Base-by-base conservation (phyloP, 2,113 vertebrate genomes). In the Salvelinus alpinus region DNA sequence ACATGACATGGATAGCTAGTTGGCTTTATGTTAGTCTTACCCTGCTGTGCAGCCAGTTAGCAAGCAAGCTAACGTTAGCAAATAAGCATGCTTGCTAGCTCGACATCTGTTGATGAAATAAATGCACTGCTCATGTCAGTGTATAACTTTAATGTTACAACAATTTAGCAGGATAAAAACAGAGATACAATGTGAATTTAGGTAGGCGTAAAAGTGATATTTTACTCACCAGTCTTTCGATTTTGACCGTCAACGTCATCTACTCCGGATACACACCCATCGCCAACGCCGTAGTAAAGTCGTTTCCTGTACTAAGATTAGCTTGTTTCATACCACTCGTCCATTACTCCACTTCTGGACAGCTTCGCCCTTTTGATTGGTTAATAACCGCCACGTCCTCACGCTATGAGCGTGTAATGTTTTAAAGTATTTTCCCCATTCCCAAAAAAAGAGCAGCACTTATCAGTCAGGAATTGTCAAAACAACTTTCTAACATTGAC, bases 371-470 rank as follows among this genome's bases (percentile, higher is more conserved):
- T 89, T 91, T 84, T 87, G 88, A 94, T 93, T 94, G 92, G 93
- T 78, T 84, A 29, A 90, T 78, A 92, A 90, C 79, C 92, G 93
- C 93, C 93, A 94, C 93, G 93, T 94, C 86, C 89, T 83, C 93
- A 94, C 14, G 16, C n/a, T 25, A 60, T 11, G 8, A 67, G 60
- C 24, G 87, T 84, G 81, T 71, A 80, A 85, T 34, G 31, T 34
- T 34, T 34, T 34, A 6, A 82, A 77, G 85, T 77, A 75, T 64
- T 7, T 25, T 14, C 27, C 80, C 83, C 83, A 86, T 87, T 89
- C 84, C 85, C 72, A 73, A 84, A 78, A 92, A 22, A 22, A 79
- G 14, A 54, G 51, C 51, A 54, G 48, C 48, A 14, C 48, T 51
- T 51, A 5, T 51, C 48, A 9, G 47, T 11, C 47, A 48, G 47